Conservation (phyloP, 2,888 invertebrate genomes). For the Coremacera marginata region DNA sequence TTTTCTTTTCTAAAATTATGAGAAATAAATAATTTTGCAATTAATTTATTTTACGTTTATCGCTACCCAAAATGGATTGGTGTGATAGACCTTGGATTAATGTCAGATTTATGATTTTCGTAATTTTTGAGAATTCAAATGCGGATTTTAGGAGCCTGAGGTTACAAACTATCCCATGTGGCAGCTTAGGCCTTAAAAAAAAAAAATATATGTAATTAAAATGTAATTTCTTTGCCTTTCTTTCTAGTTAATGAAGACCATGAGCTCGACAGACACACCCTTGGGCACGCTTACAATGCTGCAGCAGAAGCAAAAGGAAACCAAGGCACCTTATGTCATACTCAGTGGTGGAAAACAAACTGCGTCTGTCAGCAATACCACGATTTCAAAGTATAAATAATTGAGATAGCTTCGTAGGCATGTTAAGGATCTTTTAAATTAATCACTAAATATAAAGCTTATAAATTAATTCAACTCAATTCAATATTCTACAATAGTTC, state of each 20-base stretch:
- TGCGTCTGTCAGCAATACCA: conserved; percentile 57
- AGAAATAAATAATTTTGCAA: too few species aligned
- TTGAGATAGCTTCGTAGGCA: conserved; percentile 43
- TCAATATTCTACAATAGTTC: background rate
- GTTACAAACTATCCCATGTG: too few species aligned
- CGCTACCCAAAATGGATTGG: too few species aligned
- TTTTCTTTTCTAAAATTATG: too few species aligned
- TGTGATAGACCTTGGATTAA: too few species aligned
- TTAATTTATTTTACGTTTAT: too few species aligned
- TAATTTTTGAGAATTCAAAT: too few species aligned
- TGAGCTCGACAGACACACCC: conserved; percentile 98
- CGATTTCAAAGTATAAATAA: conserved; percentile 67
- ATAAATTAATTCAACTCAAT: background rate
- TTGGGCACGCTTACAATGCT: conserved; percentile 93
- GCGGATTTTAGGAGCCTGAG: too few species aligned
- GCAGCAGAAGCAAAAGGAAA: conserved; percentile 95
- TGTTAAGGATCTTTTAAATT: background rate
- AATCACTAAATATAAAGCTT: background rate
- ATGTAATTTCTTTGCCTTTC: too few species aligned
- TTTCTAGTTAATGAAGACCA: conserved; percentile 89
- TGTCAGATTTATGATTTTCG: too few species aligned
- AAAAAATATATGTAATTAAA: too few species aligned
- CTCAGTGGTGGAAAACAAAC: conserved; percentile 88
- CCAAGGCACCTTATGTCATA: conserved; percentile 92
- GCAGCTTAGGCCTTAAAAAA: too few species aligned